A percentile compares a stretch with the other conserved stretches of the same genome.
phyloP scores from a whole-genome alignment of 2,113 vertebrate species.

The Heterocephalus glaber region DNA sequence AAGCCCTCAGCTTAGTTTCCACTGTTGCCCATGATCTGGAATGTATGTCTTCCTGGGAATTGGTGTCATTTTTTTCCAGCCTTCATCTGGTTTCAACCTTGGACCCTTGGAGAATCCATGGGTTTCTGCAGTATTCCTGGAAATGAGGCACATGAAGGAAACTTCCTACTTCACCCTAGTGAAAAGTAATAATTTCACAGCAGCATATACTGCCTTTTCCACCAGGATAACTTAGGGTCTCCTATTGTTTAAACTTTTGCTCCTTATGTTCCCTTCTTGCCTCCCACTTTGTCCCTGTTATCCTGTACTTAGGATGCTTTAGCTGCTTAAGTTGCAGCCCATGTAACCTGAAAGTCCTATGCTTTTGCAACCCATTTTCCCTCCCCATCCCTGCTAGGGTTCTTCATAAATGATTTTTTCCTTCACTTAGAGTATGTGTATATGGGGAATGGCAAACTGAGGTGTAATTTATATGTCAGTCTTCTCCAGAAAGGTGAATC shows the following conservation, averaged over 20 bases:
- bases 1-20: background rate
- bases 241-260: background rate
- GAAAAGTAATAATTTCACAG: background rate
- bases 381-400: background rate
- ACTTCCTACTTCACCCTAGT: background rate
- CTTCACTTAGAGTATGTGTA: background rate
- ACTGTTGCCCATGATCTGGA: background rate
- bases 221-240: background rate
- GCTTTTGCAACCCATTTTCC: background rate
- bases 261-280: too few species aligned
- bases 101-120: background rate
- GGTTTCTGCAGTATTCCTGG: background rate
- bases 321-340: background rate
- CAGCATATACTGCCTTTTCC: background rate
- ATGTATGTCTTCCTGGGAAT: background rate
- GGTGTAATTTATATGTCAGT: background rate
- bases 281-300: background rate
- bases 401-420: background rate
- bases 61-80: background rate
- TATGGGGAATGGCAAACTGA: background rate
- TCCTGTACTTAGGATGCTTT: background rate
- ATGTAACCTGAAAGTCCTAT: background rate
- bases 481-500: background rate
- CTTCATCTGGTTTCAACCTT: constrained; percentile 15
- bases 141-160: background rate